Conservation (phyloP, 64 coral and sea anemone genomes). For the Astreopora myriophthalma region DNA sequence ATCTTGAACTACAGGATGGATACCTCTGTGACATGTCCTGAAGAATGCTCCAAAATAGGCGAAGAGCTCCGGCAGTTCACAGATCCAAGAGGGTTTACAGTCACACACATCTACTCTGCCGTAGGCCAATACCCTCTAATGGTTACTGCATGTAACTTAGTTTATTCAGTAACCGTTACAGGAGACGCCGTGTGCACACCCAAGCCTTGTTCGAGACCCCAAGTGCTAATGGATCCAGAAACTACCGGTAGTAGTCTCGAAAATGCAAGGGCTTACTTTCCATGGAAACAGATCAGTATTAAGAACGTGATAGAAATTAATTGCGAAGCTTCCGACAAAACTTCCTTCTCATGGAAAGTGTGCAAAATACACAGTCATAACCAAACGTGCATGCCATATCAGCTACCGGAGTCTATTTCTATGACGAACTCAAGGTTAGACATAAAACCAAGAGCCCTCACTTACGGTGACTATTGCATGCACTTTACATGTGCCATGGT, state of each 20-base stretch:
- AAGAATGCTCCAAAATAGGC: not conserved
- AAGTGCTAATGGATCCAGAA: conserved; percentile 1
- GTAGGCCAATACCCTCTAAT: not conserved
- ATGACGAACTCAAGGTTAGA: not conserved
- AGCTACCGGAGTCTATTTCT: not conserved
- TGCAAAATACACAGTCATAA: not conserved
- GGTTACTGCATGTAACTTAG: conserved; percentile 25
- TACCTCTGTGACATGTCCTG: not conserved
- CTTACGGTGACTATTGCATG: conserved; percentile 13
- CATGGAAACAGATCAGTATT: not conserved
- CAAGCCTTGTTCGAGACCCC: conserved; percentile 60
- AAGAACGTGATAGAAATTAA: conserved; percentile 26
- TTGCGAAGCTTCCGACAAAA: conserved; percentile 60
- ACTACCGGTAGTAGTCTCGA: not conserved
- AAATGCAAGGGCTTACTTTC: not conserved
- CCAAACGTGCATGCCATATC: not conserved
- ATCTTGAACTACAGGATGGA: not conserved
- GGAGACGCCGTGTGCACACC: not conserved
- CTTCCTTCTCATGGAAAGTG: not conserved
- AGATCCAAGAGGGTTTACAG: not conserved
- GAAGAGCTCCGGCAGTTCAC: not conserved
- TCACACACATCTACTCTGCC: not conserved
- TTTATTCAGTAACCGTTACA: not conserved
- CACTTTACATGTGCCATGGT: conserved; percentile 36
- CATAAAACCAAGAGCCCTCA: not conserved